A percentile compares a stretch with the other conserved stretches of the same genome.
These are phyloP conservation scores for Caenorhabditis sp. DNA, from an alignment of 2,888 invertebrate species.

Conservation along the genomic window DNA sequence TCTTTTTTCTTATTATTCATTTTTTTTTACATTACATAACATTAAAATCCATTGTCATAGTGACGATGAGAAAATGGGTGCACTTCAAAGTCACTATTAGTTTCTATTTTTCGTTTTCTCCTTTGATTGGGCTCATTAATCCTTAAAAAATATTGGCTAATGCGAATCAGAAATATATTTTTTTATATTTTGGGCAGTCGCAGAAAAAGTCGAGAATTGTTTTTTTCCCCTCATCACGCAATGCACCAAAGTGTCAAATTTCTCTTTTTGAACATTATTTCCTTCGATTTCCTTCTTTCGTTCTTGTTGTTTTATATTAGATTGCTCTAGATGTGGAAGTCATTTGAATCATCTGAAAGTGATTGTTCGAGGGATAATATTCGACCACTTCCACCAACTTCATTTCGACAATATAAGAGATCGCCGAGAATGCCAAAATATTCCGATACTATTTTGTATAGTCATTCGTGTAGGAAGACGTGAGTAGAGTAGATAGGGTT, in stretches of 20 bases:
- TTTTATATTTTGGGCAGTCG: too few species aligned
- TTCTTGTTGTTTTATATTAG: background rate
- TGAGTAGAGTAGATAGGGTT: conserved; percentile 1
- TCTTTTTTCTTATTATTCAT: background rate
- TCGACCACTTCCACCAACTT: conserved; percentile 22
- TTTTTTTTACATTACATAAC: background rate
- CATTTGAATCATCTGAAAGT: conserved; percentile 18
- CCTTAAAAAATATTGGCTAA: too few species aligned
- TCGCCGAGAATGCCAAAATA: conserved; percentile 44
- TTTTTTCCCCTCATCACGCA: background rate
- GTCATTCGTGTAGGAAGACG: conserved; percentile 35
- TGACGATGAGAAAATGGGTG: background rate
- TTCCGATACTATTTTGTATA: conserved; percentile 36
- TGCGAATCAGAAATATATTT: too few species aligned
- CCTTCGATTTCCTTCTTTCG: background rate
- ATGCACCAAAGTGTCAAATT: conserved; percentile 16
- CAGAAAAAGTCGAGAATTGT: too few species aligned
- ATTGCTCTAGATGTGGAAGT: background rate
- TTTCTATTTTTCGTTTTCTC: too few species aligned
- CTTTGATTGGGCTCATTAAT: too few species aligned
- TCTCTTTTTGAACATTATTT: conserved; percentile 3
- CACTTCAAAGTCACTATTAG: too few species aligned
- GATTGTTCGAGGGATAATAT: conserved; percentile 29
- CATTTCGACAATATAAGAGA: background rate
- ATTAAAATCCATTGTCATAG: background rate